A percentile compares a stretch with the other conserved stretches of the same genome.
phyloP scores from a whole-genome alignment of 2,797 vertebrate species.

The Prionace glauca region DNA sequence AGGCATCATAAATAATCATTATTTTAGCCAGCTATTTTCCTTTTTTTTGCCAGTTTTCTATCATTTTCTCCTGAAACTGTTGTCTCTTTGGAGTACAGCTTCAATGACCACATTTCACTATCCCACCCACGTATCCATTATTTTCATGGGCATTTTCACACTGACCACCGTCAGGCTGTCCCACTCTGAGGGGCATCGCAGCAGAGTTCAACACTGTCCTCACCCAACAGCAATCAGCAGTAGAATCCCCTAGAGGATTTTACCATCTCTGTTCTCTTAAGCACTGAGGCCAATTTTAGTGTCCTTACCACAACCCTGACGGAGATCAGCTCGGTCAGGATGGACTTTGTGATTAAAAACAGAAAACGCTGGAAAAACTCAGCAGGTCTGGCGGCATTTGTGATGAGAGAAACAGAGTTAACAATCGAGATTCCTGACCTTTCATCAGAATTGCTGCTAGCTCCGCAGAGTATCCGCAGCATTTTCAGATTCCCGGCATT shows the following conservation, averaged over 20 bases:
- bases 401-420: background rate
- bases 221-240: background rate
- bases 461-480: background rate
- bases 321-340: background rate
- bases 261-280: background rate
- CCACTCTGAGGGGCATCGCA: background rate
- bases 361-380: background rate
- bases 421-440: background rate
- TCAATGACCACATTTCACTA: background rate
- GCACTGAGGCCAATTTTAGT: background rate
- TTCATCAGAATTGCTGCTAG: background rate
- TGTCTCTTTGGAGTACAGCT: background rate
- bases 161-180: background rate
- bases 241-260: background rate
- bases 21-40: background rate
- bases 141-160: too few relatives aligned
- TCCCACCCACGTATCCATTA: background rate
- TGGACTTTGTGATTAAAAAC: background rate
- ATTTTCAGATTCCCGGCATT: background rate
- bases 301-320: background rate
- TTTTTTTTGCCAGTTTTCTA: background rate
- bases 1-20: conserved; percentile 1
- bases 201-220: background rate
- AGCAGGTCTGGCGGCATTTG: background rate
- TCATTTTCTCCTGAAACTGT: background rate